A percentile compares a stretch with the other conserved stretches of the same genome.
These are phyloP conservation scores for Bombus ignitus DNA, from an alignment of 1,140 invertebrate species.

Conservation along the genomic window DNA sequence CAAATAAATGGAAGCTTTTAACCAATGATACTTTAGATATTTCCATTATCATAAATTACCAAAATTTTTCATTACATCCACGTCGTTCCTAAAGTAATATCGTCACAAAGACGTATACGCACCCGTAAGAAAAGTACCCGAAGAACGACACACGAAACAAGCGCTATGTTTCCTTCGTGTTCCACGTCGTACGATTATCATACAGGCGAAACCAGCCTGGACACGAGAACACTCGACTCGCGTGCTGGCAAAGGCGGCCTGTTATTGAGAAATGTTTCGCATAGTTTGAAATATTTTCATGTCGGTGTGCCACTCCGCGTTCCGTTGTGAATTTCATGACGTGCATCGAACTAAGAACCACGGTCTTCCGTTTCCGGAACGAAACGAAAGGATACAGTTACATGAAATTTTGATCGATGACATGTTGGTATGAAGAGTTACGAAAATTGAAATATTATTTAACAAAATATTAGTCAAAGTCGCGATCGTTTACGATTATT, in stretches of 20 bases:
- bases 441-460: no score
- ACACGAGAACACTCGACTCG: slow-evolving; percentile 2
- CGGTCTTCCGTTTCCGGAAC: background rate
- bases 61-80: no score
- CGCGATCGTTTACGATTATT: no score
- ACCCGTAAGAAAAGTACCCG: background rate
- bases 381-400: background rate
- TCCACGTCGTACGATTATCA: background rate
- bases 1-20: no score
- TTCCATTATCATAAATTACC: no score
- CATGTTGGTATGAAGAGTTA: rapidly evolving
- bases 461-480: no score
- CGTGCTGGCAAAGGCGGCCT: background rate
- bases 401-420: background rate
- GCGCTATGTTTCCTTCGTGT: background rate
- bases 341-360: slow-evolving; percentile 10
- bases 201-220: background rate
- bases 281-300: slow-evolving; percentile 35
- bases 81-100: background rate
- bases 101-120: background rate
- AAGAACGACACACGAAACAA: slow-evolving; percentile 3
- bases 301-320: background rate
- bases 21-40: no score
- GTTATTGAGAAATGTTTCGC: slow-evolving; percentile 43
- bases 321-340: slow-evolving; percentile 8